Evolutionary conservation across 2,113 vertebrate genomes (phyloP).

Genomic region (Siniperca knerii): DNA sequence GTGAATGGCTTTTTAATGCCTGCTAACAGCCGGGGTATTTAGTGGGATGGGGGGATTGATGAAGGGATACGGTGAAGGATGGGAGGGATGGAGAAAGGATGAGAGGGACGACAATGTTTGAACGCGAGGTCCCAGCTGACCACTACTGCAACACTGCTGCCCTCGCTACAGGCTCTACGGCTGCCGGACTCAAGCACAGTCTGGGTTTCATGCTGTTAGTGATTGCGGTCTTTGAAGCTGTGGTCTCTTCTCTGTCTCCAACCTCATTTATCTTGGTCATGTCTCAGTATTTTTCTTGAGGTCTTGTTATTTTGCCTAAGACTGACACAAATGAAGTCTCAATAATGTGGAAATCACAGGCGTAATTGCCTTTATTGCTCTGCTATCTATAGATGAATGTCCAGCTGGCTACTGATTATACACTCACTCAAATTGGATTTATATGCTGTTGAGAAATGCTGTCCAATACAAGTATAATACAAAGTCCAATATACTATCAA

Average conservation of each 20-base stretch:
- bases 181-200: slow-evolving; percentile 19
- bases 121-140: slow-evolving; percentile 56
- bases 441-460: slow-evolving; percentile 40
- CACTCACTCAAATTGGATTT: slow-evolving; percentile 33
- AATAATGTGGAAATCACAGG: slow-evolving; percentile 64
- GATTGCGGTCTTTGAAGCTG: slow-evolving; percentile 34
- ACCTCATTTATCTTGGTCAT: slow-evolving; percentile 62
- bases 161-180: not conserved
- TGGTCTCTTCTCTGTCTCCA: slow-evolving; percentile 51
- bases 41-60: slow-evolving; percentile 53
- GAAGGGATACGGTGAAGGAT: slow-evolving; percentile 56
- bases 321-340: slow-evolving; percentile 65
- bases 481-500: slow-evolving; percentile 35
- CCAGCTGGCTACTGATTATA: slow-evolving; percentile 55
- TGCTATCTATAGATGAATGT: slow-evolving; percentile 55
- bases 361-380: slow-evolving; percentile 55
- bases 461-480: slow-evolving; percentile 48
- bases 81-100: slow-evolving; percentile 49
- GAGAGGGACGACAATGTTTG: slow-evolving; percentile 66
- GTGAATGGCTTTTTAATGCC: slow-evolving; percentile 84
- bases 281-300: slow-evolving; percentile 62
- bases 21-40: slow-evolving; percentile 77
- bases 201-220: slow-evolving; percentile 22
- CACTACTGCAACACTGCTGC: slow-evolving; percentile 15
- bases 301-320: slow-evolving; percentile 57